Conservation (phyloP, 92 coral and sea anemone species). For the Meandrina meandrites region DNA sequence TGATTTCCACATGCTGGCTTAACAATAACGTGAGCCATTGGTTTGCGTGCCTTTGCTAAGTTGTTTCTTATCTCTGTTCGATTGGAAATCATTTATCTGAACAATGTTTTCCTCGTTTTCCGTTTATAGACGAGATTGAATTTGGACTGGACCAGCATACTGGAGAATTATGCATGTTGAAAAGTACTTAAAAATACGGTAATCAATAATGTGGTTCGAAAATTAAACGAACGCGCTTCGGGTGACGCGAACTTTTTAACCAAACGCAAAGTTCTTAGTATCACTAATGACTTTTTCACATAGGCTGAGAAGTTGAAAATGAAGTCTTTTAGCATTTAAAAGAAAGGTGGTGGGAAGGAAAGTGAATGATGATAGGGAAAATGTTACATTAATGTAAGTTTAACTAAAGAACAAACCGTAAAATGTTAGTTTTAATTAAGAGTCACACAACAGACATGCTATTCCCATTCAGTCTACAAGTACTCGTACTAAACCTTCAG, state of each 20-base stretch:
- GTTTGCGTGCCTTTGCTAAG: constrained; percentile 15
- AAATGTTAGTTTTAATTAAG: not conserved
- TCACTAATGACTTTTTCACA: too few species aligned
- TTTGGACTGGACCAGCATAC: not conserved
- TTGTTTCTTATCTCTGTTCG: constrained; percentile 11
- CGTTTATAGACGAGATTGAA: not conserved
- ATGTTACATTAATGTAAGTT: not conserved
- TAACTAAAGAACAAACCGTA: not conserved
- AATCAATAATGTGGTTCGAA: too few species aligned
- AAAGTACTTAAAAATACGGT: not conserved
- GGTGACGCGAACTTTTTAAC: not conserved
- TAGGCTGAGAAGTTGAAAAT: too few species aligned
- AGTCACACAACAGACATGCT: not conserved
- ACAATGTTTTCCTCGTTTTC: not conserved
- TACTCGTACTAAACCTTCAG: not conserved
- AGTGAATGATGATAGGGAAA: not conserved
- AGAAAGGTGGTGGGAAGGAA: too few species aligned
- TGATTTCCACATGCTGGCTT: constrained; percentile 1
- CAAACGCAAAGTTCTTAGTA: not conserved
- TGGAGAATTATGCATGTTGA: not conserved
- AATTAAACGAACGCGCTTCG: not conserved
- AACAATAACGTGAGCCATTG: not conserved
- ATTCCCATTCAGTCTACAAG: not conserved
- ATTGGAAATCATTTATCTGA: not conserved
- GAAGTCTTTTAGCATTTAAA: too few species aligned